Conservation (phyloP, 2,113 vertebrate species). For the Phalacrocorax brasilianus region DNA sequence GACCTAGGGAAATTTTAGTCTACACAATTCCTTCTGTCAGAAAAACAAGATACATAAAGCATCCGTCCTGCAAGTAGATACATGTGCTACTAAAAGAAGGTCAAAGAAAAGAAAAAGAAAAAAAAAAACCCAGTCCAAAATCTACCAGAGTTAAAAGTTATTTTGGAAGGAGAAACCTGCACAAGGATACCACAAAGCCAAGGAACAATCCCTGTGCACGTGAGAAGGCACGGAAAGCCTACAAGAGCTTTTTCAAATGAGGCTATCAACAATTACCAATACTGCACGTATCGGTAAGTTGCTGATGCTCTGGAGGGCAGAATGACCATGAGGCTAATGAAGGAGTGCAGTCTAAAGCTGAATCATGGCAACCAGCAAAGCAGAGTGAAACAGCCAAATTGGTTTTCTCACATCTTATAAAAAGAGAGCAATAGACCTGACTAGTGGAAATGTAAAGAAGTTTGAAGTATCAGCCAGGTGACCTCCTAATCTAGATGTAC, state of each 20-base stretch:
- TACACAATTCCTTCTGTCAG: neutral
- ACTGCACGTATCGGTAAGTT: neutral
- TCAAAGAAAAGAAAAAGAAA: neutral
- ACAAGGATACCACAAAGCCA: neutral
- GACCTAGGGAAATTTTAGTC: neutral
- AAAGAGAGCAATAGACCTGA: neutral
- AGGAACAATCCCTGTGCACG: neutral
- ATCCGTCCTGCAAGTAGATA: neutral
- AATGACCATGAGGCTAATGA: neutral
- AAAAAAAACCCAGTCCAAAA: neutral
- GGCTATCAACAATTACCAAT: neutral
- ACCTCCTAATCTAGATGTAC: neutral
- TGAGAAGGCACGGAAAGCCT: neutral
- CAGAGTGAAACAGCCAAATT: neutral
- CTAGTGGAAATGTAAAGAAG: neutral
- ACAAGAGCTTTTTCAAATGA: neutral
- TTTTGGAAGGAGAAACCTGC: neutral
- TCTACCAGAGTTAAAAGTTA: neutral
- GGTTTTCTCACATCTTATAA: neutral
- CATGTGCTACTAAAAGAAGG: neutral
- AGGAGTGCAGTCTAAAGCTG: rapidly evolving
- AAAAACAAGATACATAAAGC: neutral
- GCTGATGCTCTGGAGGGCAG: neutral
- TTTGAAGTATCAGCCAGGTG: neutral
- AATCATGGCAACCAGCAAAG: neutral